phyloP scores from a whole-genome alignment of 2,888 invertebrate species.

The Rhagonycha lutea region DNA sequence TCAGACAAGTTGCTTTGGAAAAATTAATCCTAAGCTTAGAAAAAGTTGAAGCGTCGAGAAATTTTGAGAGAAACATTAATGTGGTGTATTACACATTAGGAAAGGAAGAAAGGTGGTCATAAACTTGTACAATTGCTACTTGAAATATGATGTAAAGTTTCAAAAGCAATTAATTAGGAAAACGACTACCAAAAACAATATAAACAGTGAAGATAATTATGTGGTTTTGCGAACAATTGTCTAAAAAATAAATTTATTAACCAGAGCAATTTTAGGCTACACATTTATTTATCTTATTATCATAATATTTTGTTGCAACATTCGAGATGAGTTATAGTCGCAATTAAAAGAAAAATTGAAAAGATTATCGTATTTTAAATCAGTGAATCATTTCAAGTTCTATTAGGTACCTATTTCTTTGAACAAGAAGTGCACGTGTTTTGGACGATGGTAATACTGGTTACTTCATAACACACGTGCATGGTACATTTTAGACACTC shows the following conservation, averaged over 20 bases:
- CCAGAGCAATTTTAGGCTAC: neutral
- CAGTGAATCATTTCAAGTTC: neutral
- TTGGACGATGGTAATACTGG: neutral
- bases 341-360: constrained; percentile 2
- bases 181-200: neutral
- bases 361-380: neutral
- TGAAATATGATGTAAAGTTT: neutral
- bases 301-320: neutral
- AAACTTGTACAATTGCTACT: neutral
- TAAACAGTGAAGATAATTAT: neutral
- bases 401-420: neutral
- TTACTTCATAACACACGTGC: constrained; percentile 16
- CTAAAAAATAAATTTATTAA: neutral
- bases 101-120: neutral
- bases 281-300: neutral
- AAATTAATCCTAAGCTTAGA: neutral
- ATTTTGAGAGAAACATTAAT: neutral
- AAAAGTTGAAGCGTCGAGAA: neutral
- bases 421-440: neutral
- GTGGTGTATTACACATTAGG: neutral
- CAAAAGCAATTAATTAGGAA: neutral
- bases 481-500: constrained; percentile 11
- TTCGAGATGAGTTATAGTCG: neutral
- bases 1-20: neutral
- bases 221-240: neutral